These are phyloP conservation scores for Oxyscelio sp. DNA, from an alignment of 2,888 invertebrate genomes.

Conservation along the genomic window DNA sequence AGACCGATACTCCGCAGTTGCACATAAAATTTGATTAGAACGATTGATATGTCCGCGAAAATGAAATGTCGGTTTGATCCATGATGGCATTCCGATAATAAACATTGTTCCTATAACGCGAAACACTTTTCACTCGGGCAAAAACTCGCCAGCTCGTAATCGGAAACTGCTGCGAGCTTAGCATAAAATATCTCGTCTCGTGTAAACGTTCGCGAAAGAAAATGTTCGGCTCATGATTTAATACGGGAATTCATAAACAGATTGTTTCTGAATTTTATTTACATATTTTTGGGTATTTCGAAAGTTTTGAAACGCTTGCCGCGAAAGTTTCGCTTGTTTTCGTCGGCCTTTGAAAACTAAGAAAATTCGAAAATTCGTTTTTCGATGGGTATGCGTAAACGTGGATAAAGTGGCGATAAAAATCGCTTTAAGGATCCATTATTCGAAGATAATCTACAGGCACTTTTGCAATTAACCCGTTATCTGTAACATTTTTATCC, in stretches of 20 bases:
- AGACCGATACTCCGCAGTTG: conserved; percentile 56
- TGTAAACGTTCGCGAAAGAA: conserved; percentile 1
- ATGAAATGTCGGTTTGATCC: no score
- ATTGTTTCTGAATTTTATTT: conserved; percentile 65
- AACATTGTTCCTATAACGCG: conserved; percentile 14
- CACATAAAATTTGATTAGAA: conserved; percentile 58
- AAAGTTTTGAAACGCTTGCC: conserved; percentile 32
- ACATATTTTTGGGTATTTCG: conserved; percentile 45
- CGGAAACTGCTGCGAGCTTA: not conserved
- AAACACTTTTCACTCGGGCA: conserved; percentile 25
- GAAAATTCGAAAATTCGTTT: conserved; percentile 39
- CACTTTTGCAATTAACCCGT: no score
- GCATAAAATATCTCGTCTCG: not conserved
- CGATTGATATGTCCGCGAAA: conserved; percentile 26
- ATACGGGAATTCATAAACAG: conserved; percentile 54
- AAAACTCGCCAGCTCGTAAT: not conserved
- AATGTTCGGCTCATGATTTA: conserved; percentile 32
- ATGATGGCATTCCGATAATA: conserved; percentile 28
- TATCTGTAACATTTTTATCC: no score
- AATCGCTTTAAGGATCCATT: no score
- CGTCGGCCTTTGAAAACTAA: conserved; percentile 23
- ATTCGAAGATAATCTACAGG: no score
- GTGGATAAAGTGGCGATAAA: no score
- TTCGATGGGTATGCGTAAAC: conserved; percentile 21
- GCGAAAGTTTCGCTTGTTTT: conserved; percentile 30